A percentile compares a stretch with the other conserved stretches of the same genome.
These are phyloP conservation scores for Calypte anna DNA, from an alignment of 2,113 vertebrate species.

Conservation along the genomic window DNA sequence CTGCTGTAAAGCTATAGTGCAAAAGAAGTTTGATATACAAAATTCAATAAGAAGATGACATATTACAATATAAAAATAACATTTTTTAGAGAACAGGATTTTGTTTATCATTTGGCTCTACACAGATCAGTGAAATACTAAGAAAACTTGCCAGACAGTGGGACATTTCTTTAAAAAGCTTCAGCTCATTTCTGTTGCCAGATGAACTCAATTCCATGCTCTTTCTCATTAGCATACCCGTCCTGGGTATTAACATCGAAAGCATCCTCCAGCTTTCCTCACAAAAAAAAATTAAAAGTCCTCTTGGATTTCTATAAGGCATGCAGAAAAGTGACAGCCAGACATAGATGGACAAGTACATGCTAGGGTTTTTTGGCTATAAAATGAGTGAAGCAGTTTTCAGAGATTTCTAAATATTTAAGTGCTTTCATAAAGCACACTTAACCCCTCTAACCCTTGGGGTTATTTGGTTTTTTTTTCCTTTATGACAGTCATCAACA, in stretches of 20 bases:
- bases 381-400: not conserved
- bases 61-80: constrained; percentile 41
- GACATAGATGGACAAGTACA: not conserved
- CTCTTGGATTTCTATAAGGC: not conserved
- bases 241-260: not conserved
- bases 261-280: not conserved
- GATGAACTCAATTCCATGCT: not conserved
- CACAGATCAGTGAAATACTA: not conserved
- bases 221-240: not conserved
- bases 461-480: not conserved
- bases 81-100: constrained; percentile 22
- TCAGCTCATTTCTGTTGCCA: not conserved
- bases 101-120: not conserved
- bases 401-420: not conserved
- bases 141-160: not conserved
- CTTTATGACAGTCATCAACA: not conserved
- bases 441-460: not conserved
- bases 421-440: not conserved
- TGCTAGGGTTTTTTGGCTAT: not conserved
- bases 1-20: constrained; percentile 19
- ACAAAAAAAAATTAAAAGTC: not conserved
- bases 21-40: constrained; percentile 20
- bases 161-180: not conserved
- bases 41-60: not conserved
- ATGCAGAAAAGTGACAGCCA: not conserved